Percentiles rank a stretch among this genome's conserved stretches.
Evolutionary conservation across 2,888 invertebrate genomes (phyloP).

Genomic region (Volucella inflata): DNA sequence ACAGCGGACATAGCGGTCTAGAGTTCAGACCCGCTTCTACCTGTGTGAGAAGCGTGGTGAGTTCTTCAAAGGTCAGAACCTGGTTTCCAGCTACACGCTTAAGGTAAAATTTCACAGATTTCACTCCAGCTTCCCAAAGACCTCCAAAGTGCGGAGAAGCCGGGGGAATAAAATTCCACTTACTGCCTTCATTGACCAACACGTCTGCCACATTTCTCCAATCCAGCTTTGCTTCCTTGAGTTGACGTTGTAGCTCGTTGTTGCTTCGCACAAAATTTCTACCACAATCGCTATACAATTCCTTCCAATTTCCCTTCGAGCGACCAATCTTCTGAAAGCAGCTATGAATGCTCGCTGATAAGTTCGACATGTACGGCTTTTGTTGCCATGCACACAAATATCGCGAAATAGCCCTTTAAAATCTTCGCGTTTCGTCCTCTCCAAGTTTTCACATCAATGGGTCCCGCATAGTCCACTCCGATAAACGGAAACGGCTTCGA

Average conservation of each 20-base stretch:
- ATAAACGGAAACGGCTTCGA: no score
- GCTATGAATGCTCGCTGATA: slow-evolving; percentile 75
- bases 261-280: background rate
- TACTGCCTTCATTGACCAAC: no score
- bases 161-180: background rate
- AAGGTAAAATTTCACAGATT: background rate
- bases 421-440: no score
- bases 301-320: background rate
- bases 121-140: no score
- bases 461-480: no score
- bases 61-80: background rate
- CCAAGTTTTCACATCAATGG: no score
- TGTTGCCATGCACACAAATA: no score
- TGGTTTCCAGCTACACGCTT: background rate
- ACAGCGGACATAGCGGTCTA: no score
- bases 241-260: background rate
- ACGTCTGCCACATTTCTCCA: background rate
- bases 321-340: background rate
- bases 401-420: no score
- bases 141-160: slow-evolving; percentile 7
- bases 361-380: no score
- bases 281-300: background rate
- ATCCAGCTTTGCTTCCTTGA: background rate
- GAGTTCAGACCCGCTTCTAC: no score
- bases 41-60: no score